Conservation (phyloP, 2,113 vertebrate genomes). For the Candoia aspera region DNA sequence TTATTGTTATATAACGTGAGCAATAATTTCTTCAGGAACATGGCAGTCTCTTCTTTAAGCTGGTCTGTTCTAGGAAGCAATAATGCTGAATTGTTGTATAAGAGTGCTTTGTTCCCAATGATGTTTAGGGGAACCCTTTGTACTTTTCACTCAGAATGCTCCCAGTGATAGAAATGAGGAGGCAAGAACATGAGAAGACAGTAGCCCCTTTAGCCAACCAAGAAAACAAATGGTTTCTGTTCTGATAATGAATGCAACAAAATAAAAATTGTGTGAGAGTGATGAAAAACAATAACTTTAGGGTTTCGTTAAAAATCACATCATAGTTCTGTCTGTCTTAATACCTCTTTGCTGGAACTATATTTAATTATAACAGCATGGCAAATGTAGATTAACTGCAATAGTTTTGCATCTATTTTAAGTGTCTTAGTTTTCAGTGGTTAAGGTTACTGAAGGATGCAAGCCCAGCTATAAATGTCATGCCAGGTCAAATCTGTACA, state of each 20-base stretch:
- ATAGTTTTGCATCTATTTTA: background rate
- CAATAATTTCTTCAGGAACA: background rate
- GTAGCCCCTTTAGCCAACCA: constrained; percentile 31
- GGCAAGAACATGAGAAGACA: background rate
- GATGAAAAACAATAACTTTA: background rate
- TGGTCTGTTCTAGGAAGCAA: background rate
- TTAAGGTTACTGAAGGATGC: background rate
- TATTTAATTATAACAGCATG: constrained; percentile 24
- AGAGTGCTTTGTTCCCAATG: constrained; percentile 5
- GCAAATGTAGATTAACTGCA: background rate
- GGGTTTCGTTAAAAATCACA: background rate
- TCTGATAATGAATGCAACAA: constrained; percentile 30
- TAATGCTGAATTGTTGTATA: background rate
- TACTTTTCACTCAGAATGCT: constrained; percentile 59
- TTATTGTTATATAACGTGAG: background rate
- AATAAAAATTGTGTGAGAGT: background rate
- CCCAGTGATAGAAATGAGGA: constrained; percentile 34
- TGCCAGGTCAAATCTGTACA: background rate
- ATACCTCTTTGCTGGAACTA: constrained; percentile 22
- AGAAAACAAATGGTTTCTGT: constrained; percentile 52
- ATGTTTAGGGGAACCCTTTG: constrained; percentile 49
- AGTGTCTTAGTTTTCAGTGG: constrained; percentile 4
- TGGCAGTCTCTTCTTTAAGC: background rate
- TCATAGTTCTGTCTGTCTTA: background rate
- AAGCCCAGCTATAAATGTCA: background rate